phyloP scores from a whole-genome alignment of 2,888 invertebrate genomes.

The Pandemis corylana region DNA sequence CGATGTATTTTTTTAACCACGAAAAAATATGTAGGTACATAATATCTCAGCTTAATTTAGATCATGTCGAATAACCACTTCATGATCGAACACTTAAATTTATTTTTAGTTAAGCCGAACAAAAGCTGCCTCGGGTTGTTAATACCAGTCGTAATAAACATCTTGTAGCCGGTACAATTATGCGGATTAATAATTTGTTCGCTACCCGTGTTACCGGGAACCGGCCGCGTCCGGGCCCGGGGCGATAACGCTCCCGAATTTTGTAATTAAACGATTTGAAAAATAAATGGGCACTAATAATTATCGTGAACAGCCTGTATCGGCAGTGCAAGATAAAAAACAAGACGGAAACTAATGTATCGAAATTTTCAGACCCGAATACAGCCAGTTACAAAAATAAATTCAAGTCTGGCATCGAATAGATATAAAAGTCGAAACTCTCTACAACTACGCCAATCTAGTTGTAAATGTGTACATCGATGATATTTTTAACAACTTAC shows the following conservation, averaged over 20 bases:
- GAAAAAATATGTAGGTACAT: too few species aligned
- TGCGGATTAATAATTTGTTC: constrained; percentile 74
- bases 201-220: constrained; percentile 77
- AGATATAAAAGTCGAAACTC: not conserved
- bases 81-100: constrained; percentile 3
- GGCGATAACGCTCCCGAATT: constrained; percentile 47
- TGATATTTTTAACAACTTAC: too few species aligned
- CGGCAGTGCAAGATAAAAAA: not conserved
- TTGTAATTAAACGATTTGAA: constrained; percentile 44
- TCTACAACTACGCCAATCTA: not conserved
- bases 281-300: constrained; percentile 11
- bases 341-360: too few species aligned
- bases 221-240: constrained; percentile 54
- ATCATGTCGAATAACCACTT: not conserved
- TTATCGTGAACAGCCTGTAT: not conserved
- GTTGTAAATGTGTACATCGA: too few species aligned
- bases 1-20: too few species aligned
- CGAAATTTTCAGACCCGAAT: too few species aligned
- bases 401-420: too few species aligned
- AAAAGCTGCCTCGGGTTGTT: constrained; percentile 44
- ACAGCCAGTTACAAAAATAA: too few species aligned
- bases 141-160: constrained; percentile 57
- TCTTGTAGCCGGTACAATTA: constrained; percentile 63
- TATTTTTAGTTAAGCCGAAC: constrained; percentile 23
- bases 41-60: too few species aligned